Percentiles rank a stretch among this genome's conserved stretches.
phyloP scores from a whole-genome alignment of 2,113 vertebrate species.

The Coryphaenoides rupestris region DNA sequence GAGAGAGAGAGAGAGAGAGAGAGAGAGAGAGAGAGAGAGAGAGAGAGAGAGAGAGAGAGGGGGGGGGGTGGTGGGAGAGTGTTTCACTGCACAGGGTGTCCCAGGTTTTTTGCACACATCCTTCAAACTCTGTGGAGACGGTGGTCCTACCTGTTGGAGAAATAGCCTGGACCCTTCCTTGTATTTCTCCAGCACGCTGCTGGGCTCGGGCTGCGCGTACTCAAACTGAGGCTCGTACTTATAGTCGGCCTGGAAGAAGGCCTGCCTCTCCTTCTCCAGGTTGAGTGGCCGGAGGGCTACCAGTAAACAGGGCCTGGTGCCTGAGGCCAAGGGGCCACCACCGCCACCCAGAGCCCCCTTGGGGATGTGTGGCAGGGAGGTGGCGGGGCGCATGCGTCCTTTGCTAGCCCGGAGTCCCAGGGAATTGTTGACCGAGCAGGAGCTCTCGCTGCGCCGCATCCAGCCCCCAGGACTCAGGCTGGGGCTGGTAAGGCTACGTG shows the following conservation, averaged over 20 bases:
- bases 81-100: not conserved
- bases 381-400: constrained; percentile 73
- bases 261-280: constrained; percentile 80
- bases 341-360: constrained; percentile 42
- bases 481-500: constrained; percentile 68
- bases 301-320: constrained; percentile 78
- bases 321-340: constrained; percentile 16
- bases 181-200: constrained; percentile 86
- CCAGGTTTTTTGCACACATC: not conserved
- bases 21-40: constrained; percentile 3
- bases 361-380: constrained; percentile 86
- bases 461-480: constrained; percentile 62
- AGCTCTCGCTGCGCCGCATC: constrained; percentile 79
- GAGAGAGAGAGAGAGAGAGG: constrained; percentile 2
- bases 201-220: constrained; percentile 80
- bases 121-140: not conserved
- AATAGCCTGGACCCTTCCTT: constrained; percentile 84
- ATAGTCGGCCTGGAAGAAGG: constrained; percentile 84
- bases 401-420: constrained; percentile 22
- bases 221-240: constrained; percentile 92
- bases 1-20: constrained; percentile 9
- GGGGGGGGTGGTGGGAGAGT: not conserved
- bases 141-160: constrained; percentile 79
- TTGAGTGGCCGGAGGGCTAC: constrained; percentile 87
- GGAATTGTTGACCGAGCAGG: constrained; percentile 68